Base-by-base conservation (phyloP, 2,888 invertebrate genomes). In the Drosophila emarginata region DNA sequence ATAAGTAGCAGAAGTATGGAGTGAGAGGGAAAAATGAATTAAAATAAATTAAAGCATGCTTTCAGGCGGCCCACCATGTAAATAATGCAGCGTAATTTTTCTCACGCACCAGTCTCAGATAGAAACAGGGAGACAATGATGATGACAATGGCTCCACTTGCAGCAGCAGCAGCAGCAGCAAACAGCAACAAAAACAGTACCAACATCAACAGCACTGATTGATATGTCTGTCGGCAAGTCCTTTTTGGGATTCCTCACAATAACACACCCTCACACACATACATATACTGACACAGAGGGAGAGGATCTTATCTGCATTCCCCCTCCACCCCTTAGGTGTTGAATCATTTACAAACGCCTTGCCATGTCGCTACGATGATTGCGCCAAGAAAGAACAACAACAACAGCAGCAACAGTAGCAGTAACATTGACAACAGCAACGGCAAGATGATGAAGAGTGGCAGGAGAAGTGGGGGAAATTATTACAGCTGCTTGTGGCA, bases 11-110 rank as follows among this genome's bases (percentile, higher is more conserved):
- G 11, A 11, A 4, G 45, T 15, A 23, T 21, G 18, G 15, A 12
- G 59, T 7, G 68, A 18, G 56, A 64, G 57, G 67, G 63, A 65
- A 65, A 80, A 87, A 79, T 84, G 83, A 84, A 84, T 87, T 88
- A 88, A 88, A 84, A 84, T 84, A 84, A 84, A 88, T 84, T 85
- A 88, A 85, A 88, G 82, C 87, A 85, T 84, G 87, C 88, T 88
- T 84, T 87, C 88, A 84, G 88, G 78, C 79, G 87, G 74, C 82
- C 75, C 72, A 73, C 85, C 85, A 77, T 79, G 87, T 88, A 85
- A 84, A 88, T 84, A 84, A 84, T 88, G 87, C 87, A 84, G 72
- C 72, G 65, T 80, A 74, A 88, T 84, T 87, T 84, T 87, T 79
- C 87, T 88, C 79, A 58, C 76, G 62, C 76, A 75, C 36, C 54